Conservation (phyloP, 2,113 vertebrate species). For the Bungarus multicinctus region DNA sequence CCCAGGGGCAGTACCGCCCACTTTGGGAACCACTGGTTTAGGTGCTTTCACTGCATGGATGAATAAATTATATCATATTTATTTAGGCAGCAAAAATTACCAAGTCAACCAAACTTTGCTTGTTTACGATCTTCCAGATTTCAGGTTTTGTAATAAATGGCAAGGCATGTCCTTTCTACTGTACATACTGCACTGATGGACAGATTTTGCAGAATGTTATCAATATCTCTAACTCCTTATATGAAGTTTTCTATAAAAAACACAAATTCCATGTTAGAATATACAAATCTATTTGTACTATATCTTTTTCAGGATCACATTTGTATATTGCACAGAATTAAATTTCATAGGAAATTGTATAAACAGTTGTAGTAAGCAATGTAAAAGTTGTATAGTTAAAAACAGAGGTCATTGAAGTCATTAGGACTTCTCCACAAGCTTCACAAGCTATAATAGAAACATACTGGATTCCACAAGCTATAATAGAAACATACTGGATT, state of each 20-base stretch:
- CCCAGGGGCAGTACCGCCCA: no score
- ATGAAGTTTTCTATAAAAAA: neutral
- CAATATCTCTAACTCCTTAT: neutral
- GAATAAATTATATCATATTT: slow-evolving; percentile 7
- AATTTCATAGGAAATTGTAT: neutral
- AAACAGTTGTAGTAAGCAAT: neutral
- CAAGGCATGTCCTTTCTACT: slow-evolving; percentile 18
- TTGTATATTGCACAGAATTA: neutral
- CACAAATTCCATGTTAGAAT: neutral
- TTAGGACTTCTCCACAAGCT: neutral
- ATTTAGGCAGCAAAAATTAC: slow-evolving; percentile 41
- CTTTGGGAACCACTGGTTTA: no score
- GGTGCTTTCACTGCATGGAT: slow-evolving; percentile 50
- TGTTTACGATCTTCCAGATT: slow-evolving; percentile 22
- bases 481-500: neutral
- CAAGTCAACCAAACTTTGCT: slow-evolving; percentile 28
- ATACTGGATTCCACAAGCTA: neutral
- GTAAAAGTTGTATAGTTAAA: neutral
- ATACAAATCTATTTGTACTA: neutral
- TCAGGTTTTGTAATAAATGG: slow-evolving; percentile 12
- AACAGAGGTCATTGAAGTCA: neutral
- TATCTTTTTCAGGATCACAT: neutral
- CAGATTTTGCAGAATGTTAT: neutral
- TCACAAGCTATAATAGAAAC: neutral
- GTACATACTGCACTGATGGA: neutral